Evolutionary conservation across 1,140 invertebrate genomes (phyloP).

Genomic region (Antheraea pernyi): DNA sequence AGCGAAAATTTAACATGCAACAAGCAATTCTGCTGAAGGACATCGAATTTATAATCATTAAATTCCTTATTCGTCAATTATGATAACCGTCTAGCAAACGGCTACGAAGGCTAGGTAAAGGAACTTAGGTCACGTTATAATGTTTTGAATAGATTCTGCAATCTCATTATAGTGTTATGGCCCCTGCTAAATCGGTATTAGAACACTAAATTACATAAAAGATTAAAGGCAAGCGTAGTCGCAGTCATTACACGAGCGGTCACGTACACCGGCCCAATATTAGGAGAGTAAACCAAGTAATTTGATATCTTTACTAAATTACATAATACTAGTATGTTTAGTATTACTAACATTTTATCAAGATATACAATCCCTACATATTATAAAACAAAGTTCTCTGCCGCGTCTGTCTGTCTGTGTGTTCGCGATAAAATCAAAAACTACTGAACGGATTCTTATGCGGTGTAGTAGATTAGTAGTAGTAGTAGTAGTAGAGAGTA

Average conservation of each 20-base stretch:
- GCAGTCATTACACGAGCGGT: neutral
- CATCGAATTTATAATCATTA: too few species aligned
- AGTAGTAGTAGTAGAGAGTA: too few species aligned
- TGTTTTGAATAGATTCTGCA: neutral
- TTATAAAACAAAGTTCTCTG: too few species aligned
- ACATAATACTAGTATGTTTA: neutral
- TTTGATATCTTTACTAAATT: neutral
- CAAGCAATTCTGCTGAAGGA: too few species aligned
- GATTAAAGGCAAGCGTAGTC: neutral
- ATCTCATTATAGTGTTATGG: neutral
- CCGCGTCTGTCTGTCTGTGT: too few species aligned
- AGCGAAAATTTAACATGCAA: too few species aligned
- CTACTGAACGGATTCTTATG: too few species aligned
- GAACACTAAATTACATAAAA: neutral
- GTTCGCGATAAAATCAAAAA: too few species aligned
- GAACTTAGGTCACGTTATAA: neutral
- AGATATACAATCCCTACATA: neutral
- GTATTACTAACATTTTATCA: neutral
- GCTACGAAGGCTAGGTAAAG: neutral
- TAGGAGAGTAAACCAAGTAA: neutral
- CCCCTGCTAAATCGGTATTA: neutral
- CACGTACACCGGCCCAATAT: neutral
- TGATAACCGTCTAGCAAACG: too few species aligned
- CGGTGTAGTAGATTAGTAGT: too few species aligned
- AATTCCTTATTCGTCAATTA: too few species aligned